Evolutionary conservation across 2,797 vertebrate genomes (phyloP).

Genomic region (Harpagifer antarcticus): DNA sequence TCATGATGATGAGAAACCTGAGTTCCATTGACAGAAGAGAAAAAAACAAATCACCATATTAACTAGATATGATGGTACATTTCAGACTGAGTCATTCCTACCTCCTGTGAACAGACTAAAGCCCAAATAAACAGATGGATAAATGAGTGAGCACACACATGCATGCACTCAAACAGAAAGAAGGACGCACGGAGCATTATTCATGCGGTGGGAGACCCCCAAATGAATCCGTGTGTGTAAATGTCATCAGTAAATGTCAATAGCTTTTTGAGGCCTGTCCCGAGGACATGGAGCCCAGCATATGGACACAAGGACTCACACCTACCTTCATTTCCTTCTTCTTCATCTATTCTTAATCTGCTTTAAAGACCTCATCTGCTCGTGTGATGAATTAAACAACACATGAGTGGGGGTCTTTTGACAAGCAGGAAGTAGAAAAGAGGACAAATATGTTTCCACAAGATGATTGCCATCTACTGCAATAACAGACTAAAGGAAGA

Average conservation of each 20-base stretch:
- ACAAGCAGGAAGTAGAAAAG: conserved; percentile 38
- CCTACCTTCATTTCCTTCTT: conserved; percentile 56
- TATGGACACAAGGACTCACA: conserved; percentile 48
- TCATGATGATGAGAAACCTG: conserved; percentile 9
- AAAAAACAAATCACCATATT: not conserved
- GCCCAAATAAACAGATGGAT: conserved; percentile 50
- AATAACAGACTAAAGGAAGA: conserved; percentile 11
- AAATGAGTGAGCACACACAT: not conserved
- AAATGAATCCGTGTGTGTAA: conserved; percentile 78
- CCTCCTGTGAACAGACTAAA: conserved; percentile 25
- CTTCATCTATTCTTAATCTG: conserved; percentile 74
- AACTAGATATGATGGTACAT: conserved; percentile 11
- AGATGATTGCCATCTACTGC: conserved; percentile 15
- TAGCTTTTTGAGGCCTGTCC: conserved; percentile 73
- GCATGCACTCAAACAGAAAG: conserved; percentile 33
- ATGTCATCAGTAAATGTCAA: conserved; percentile 84
- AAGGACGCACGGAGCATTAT: conserved; percentile 55
- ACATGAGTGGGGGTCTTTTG: conserved; percentile 34
- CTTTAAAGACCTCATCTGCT: conserved; percentile 64
- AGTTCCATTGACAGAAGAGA: conserved; percentile 7
- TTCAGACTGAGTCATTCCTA: conserved; percentile 17
- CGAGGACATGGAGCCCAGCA: conserved; percentile 61
- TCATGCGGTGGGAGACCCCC: conserved; percentile 63
- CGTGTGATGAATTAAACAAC: conserved; percentile 71
- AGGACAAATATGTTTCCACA: conserved; percentile 34